phyloP scores from a whole-genome alignment of 2,888 invertebrate species.

The Mesorhabditis spiculigera region DNA sequence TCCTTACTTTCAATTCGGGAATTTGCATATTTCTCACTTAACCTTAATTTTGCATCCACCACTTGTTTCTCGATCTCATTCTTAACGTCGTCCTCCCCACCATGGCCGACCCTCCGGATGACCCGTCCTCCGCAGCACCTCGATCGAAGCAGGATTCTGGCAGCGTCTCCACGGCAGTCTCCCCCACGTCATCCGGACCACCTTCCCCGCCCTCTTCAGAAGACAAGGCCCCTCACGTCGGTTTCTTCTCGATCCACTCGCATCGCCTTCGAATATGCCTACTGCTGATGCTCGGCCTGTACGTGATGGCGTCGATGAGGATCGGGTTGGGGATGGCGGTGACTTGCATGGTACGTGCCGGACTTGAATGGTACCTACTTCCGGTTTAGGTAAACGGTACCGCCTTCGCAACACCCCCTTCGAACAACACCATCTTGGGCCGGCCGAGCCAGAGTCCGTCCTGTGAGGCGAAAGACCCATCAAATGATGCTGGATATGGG shows the following conservation, averaged over 20 bases:
- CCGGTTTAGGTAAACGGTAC: background rate
- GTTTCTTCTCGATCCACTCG: too few species aligned
- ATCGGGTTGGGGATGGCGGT: constrained; percentile 34
- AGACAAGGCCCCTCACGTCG: background rate
- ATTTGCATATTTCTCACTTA: too few species aligned
- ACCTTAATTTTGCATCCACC: too few species aligned
- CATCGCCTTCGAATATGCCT: too few species aligned
- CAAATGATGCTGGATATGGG: constrained; percentile 17
- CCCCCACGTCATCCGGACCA: too few species aligned
- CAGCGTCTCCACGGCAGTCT: too few species aligned
- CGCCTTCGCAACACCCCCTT: background rate
- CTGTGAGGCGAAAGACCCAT: constrained; percentile 8
- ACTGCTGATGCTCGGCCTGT: constrained; percentile 8
- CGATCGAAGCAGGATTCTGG: too few species aligned
- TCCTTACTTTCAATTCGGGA: too few species aligned
- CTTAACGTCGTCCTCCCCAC: too few species aligned
- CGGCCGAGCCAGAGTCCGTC: constrained; percentile 3
- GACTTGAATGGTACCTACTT: constrained; percentile 21
- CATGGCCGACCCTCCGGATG: too few species aligned
- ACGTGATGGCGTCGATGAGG: constrained; percentile 21
- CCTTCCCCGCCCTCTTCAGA: constrained; percentile 13
- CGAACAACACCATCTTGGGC: background rate
- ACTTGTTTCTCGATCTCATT: too few species aligned
- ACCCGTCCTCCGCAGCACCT: too few species aligned
- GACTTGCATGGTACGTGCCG: constrained; percentile 44